Percentiles rank a stretch among this genome's conserved stretches.
phyloP scores from a whole-genome alignment of 1,140 invertebrate species.

The Ceratosolen solmsi region DNA sequence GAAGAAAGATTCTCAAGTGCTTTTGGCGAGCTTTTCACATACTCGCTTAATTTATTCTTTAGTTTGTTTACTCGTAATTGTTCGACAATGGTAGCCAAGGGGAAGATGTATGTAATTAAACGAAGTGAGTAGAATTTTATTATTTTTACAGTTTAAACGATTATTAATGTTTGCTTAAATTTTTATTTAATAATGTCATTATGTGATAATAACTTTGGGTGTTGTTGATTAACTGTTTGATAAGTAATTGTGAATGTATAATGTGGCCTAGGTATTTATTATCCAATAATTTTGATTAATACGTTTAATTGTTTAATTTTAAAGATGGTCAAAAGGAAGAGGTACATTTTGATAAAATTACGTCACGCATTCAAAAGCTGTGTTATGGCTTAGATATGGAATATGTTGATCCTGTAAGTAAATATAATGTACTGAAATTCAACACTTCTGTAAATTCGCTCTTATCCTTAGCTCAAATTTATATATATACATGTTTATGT shows the following conservation, averaged over 20 bases:
- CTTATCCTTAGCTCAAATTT: not conserved
- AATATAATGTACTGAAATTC: not conserved
- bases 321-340: slow-evolving; percentile 92
- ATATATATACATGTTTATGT: not conserved
- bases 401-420: slow-evolving; percentile 94
- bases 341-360: slow-evolving; percentile 98
- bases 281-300: not conserved
- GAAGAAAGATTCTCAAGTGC: not conserved
- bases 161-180: not conserved
- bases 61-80: not conserved
- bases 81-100: slow-evolving; percentile 52
- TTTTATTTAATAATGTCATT: not conserved
- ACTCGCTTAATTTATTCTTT: not conserved
- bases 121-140: slow-evolving; percentile 68
- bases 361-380: slow-evolving; percentile 93
- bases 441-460: not conserved
- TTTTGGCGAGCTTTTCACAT: not conserved
- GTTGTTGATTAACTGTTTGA: not conserved
- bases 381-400: slow-evolving; percentile 97
- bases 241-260: not conserved
- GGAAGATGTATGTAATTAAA: slow-evolving; percentile 75
- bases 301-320: slow-evolving; percentile 54
- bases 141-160: slow-evolving; percentile 20
- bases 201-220: not conserved
- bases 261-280: not conserved